These are phyloP conservation scores for Lophotriccus pileatus DNA, from an alignment of 2,797 vertebrate genomes.

Conservation along the genomic window DNA sequence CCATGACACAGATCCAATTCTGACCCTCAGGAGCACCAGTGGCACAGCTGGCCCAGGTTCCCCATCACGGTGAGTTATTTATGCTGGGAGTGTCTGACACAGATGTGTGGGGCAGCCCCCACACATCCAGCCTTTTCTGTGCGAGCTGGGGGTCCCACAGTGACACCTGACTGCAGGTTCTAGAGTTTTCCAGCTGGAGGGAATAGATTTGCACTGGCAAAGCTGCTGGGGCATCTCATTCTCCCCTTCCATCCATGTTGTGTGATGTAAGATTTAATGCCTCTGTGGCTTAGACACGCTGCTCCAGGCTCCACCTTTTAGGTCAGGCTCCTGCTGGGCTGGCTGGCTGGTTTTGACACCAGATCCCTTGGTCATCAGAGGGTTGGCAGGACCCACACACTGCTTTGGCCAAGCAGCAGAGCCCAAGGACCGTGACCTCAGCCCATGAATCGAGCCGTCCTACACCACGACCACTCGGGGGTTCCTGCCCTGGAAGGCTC, in stretches of 20 bases:
- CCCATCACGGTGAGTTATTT: not conserved
- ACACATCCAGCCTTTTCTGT: not conserved
- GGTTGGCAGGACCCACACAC: not conserved
- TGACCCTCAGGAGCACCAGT: not conserved
- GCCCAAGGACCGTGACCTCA: not conserved
- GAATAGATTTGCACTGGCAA: not conserved
- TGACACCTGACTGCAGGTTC: not conserved
- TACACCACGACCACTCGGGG: not conserved
- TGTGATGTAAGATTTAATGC: not conserved
- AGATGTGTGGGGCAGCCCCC: not conserved
- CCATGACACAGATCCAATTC: not conserved
- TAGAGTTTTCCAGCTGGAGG: not conserved
- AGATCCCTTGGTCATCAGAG: not conserved
- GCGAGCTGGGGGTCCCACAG: not conserved
- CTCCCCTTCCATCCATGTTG: not conserved
- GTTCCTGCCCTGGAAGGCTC: conserved; percentile 25
- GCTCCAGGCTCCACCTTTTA: not conserved
- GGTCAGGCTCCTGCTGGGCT: not conserved
- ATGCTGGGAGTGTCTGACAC: not conserved
- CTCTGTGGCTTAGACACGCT: not conserved
- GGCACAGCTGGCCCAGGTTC: not conserved
- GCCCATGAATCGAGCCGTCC: not conserved
- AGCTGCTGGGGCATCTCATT: not conserved
- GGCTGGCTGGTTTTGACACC: not conserved
- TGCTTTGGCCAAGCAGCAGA: not conserved